phyloP scores from a whole-genome alignment of 2,113 vertebrate species.

The Lagopus leucura region DNA sequence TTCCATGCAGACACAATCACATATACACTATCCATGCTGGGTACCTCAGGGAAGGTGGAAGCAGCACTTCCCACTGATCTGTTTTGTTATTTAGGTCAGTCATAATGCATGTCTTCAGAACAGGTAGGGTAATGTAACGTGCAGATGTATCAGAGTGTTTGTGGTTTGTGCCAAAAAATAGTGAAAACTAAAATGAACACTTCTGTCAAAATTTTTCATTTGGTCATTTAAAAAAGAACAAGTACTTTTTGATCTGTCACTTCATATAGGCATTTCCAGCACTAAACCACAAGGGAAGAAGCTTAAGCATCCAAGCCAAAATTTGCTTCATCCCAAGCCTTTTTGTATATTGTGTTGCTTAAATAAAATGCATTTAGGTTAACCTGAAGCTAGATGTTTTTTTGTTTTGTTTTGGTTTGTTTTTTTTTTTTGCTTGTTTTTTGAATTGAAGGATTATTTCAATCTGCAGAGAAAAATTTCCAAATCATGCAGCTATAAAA shows the following conservation, averaged over 20 bases:
- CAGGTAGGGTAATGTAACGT: background rate
- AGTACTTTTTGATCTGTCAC: background rate
- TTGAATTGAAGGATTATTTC: background rate
- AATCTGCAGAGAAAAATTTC: background rate
- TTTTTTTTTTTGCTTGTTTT: no score
- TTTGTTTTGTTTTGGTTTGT: no score
- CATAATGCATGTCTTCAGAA: background rate
- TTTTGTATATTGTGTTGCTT: background rate
- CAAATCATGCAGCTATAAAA: background rate
- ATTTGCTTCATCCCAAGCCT: background rate
- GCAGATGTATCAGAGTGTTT: background rate
- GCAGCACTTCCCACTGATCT: background rate
- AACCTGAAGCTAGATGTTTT: background rate
- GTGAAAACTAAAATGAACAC: background rate
- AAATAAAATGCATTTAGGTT: background rate
- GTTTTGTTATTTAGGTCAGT: background rate
- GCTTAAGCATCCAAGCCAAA: background rate
- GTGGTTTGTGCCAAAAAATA: background rate
- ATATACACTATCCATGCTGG: background rate
- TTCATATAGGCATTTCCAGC: background rate
- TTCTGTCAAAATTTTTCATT: background rate
- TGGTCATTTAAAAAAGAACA: background rate
- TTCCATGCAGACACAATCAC: background rate
- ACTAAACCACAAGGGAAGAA: background rate
- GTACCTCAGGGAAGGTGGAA: background rate